Evolutionary conservation across 2,797 vertebrate genomes (phyloP), one percentile per base, ranked within the genome.

Genomic region (Mormyrus hasselquistii): DNA sequence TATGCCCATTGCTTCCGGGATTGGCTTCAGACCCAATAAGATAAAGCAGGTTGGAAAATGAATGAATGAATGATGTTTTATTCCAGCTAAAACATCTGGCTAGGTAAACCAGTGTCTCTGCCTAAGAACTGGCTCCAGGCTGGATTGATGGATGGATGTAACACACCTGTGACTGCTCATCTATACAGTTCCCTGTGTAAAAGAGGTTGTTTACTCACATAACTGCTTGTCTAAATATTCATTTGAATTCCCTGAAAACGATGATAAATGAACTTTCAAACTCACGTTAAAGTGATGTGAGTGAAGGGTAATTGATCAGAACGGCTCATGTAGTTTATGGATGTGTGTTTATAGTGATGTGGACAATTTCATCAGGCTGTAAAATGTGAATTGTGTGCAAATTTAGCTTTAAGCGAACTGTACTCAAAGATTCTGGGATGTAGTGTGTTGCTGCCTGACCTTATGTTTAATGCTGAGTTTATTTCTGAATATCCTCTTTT

Each of bases 311-410:
- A 82, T 82, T 47, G 76, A 47, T 82, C 76, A 19, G 76, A 44
- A 82, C 16, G 19, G 38, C 19, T 73, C 65, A 7, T 73, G 65
- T 38, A 5, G 34, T 82, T 82, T 82, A 47, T 47, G 76, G 38
- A 82, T n/a, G 76, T 47, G 76, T 82, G 76, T 44, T 76, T 76
- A 41, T 76, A 76, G 69, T 76, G 69, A 82, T 47, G 41, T 82
- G 76, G 76, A 47, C 76, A 82, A 82, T 82, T 82, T 82, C 76
- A 44, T 47, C 76, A 44, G 6, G 16, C 6, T 82, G 76, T 47
- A 22, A 44, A 82, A 47, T 47, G 76, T 82, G 76, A 82, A 82
- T 16, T 44, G 76, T 79, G 73, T 82, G 76, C 41, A 82, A 44
- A 22, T 47, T 47, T 82, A 22, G 41, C 41, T 82, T 82, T 82